These are phyloP conservation scores for Marronus borbonicus DNA, from an alignment of 2,888 invertebrate species.

Conservation along the genomic window DNA sequence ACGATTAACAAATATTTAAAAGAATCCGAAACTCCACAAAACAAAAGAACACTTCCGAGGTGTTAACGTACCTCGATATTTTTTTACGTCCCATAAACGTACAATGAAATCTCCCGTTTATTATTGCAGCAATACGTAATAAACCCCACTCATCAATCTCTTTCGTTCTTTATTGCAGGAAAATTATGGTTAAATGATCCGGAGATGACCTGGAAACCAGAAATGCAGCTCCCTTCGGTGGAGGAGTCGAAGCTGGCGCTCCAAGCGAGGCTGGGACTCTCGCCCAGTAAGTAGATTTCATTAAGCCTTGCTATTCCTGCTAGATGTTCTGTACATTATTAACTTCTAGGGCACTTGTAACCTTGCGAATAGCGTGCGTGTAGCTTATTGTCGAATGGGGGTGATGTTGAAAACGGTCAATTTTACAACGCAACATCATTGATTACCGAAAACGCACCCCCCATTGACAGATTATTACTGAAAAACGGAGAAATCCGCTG, in stretches of 20 bases:
- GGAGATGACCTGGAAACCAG: conserved; percentile 70
- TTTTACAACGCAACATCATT: conserved; percentile 65
- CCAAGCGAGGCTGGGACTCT: conserved; percentile 69
- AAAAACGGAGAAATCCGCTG: conserved; percentile 64
- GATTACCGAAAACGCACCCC: conserved; percentile 64
- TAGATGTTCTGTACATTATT: not conserved
- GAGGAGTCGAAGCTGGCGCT: conserved; percentile 70
- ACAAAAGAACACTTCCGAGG: no score
- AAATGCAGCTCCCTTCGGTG: conserved; percentile 67
- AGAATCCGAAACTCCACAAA: no score
- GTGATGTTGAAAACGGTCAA: conserved; percentile 56
- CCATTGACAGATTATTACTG: conserved; percentile 68
- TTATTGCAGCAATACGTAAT: not conserved
- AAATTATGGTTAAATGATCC: conserved; percentile 71
- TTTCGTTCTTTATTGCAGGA: conserved; percentile 64
- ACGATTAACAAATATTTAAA: no score
- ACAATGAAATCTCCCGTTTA: conserved; percentile 6
- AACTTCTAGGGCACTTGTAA: conserved; percentile 15
- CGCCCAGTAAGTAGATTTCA: conserved; percentile 67
- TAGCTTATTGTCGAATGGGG: conserved; percentile 32
- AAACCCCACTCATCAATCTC: not conserved
- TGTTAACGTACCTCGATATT: not conserved
- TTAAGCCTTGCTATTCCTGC: not conserved
- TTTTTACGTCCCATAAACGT: conserved; percentile 14
- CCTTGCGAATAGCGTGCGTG: not conserved